Evolutionary conservation across 2,797 vertebrate species (phyloP).

Genomic region (Pangasius krempfi): DNA sequence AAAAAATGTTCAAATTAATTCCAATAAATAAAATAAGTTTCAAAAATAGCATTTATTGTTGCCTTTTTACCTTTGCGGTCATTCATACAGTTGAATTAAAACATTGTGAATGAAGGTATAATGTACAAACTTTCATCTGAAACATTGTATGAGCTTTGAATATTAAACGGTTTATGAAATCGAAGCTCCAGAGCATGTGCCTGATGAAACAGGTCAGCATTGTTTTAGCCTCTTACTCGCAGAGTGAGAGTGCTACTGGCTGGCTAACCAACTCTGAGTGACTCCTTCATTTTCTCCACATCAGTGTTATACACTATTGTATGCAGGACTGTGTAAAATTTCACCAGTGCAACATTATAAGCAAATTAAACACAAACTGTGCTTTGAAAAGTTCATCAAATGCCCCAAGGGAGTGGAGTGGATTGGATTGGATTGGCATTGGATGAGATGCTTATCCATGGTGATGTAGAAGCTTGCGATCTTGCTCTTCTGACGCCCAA

Average conservation of each 20-base stretch:
- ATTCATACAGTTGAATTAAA: neutral
- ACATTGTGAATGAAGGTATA: neutral
- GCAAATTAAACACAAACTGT: slow-evolving; percentile 32
- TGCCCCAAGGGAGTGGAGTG: slow-evolving; percentile 45
- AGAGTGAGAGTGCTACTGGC: neutral
- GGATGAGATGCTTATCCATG: slow-evolving; percentile 57
- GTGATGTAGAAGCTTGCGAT: slow-evolving; percentile 46
- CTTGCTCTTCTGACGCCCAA: slow-evolving; percentile 44
- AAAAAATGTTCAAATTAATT: neutral
- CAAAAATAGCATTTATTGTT: neutral
- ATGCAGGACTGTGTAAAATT: slow-evolving; percentile 51
- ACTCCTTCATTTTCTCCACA: slow-evolving; percentile 53
- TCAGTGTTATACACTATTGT: slow-evolving; percentile 56
- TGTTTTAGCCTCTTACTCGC: slow-evolving; percentile 36
- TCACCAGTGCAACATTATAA: slow-evolving; percentile 31
- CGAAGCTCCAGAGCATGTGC: slow-evolving; percentile 24
- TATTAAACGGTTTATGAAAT: slow-evolving; percentile 9
- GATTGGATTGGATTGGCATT: slow-evolving; percentile 35
- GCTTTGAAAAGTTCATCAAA: slow-evolving; percentile 52
- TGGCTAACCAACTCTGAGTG: slow-evolving; percentile 52
- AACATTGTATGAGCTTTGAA: neutral
- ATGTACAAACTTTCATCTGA: neutral
- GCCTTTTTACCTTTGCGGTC: neutral
- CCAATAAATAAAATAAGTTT: neutral
- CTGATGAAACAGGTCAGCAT: slow-evolving; percentile 45